These are phyloP conservation scores for Amyelois transitella DNA, from an alignment of 1,140 invertebrate genomes.

Conservation along the genomic window DNA sequence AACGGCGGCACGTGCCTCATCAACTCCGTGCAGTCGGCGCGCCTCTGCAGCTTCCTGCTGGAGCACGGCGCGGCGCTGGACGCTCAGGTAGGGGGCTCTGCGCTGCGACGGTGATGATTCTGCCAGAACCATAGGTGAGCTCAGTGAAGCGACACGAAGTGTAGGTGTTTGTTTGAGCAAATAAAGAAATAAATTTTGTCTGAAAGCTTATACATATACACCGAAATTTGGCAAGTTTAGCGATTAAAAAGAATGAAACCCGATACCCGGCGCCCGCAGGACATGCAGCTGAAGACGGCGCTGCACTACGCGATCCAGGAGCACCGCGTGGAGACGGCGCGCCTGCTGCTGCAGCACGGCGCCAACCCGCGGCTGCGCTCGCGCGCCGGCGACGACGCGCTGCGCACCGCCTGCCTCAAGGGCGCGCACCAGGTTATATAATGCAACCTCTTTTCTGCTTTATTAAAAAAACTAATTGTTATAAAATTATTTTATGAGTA, in stretches of 20 bases:
- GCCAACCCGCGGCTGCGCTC: constrained; percentile 86
- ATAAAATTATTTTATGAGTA: too few relatives aligned
- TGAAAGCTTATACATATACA: too few relatives aligned
- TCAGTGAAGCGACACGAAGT: too few relatives aligned
- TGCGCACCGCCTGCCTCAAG: constrained; percentile 92
- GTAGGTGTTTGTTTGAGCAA: too few relatives aligned
- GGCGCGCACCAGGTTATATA: constrained; percentile 89
- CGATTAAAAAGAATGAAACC: too few relatives aligned
- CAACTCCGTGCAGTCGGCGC: constrained; percentile 91
- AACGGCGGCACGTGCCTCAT: constrained; percentile 96
- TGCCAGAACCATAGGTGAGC: too few relatives aligned
- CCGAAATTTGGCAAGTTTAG: too few relatives aligned
- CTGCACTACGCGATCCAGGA: constrained; percentile 96
- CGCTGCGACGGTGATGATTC: too few relatives aligned
- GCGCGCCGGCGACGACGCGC: constrained; percentile 90
- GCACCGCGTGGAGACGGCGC: constrained; percentile 88
- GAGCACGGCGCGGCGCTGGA: constrained; percentile 82
- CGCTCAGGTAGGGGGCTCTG: too few relatives aligned
- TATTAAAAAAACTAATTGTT: too few relatives aligned
- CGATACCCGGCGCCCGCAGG: constrained; percentile 82
- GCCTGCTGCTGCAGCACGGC: constrained; percentile 85
- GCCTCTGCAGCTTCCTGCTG: constrained; percentile 87
- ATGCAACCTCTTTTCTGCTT: too few relatives aligned
- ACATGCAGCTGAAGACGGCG: constrained; percentile 93
- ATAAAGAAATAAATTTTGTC: too few relatives aligned